Evolutionary conservation across 2,888 invertebrate genomes (phyloP).

Genomic region (Orthonychiurus folsomi): DNA sequence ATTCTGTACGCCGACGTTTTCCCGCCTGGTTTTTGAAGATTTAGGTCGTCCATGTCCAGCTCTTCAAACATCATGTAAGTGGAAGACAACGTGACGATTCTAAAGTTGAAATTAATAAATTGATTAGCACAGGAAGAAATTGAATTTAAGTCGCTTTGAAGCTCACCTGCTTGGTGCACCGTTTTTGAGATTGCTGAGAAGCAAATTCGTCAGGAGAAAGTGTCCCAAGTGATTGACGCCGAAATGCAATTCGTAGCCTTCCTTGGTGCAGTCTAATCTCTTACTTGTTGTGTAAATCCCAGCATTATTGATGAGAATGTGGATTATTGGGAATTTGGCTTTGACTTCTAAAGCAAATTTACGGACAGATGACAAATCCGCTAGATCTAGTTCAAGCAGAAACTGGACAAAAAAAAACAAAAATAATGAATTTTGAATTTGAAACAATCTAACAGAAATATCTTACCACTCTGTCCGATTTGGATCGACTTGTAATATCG

Average conservation of each 20-base stretch:
- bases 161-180: constrained; percentile 58
- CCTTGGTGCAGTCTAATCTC: constrained; percentile 50
- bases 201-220: constrained; percentile 67
- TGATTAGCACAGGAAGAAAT: background rate
- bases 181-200: constrained; percentile 58
- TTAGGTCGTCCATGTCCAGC: constrained; percentile 10
- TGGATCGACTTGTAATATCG: constrained; percentile 53
- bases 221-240: constrained; percentile 77
- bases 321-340: constrained; percentile 58
- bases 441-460: too few species aligned
- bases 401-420: constrained; percentile 49
- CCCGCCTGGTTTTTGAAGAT: background rate
- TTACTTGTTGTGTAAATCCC: constrained; percentile 45
- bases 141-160: background rate
- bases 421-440: background rate
- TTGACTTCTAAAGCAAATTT: constrained; percentile 60
- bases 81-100: constrained; percentile 8
- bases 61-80: constrained; percentile 8
- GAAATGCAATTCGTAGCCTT: constrained; percentile 70
- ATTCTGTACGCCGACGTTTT: background rate
- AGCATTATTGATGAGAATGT: constrained; percentile 71
- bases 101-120: background rate
- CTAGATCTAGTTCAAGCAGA: constrained; percentile 65
- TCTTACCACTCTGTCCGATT: constrained; percentile 56
- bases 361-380: constrained; percentile 62